These are phyloP conservation scores for Toxostoma redivivum DNA, from an alignment of 2,113 vertebrate species.

Conservation along the genomic window DNA sequence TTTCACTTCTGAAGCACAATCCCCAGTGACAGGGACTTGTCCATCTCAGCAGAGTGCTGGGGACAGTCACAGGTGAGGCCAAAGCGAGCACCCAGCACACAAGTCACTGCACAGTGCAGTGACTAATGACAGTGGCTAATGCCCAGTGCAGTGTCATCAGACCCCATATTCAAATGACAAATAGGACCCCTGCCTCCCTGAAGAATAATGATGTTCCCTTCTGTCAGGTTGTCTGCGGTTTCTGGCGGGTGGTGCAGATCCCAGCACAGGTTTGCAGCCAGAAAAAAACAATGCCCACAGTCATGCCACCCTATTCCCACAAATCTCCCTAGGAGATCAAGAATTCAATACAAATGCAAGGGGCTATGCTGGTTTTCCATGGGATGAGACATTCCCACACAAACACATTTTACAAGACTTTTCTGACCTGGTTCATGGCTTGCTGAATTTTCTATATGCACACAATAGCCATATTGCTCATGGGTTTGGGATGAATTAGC, in stretches of 20 bases:
- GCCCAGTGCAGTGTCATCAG: background rate
- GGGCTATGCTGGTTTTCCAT: background rate
- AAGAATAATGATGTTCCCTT: background rate
- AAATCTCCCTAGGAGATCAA: background rate
- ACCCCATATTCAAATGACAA: background rate
- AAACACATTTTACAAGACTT: background rate
- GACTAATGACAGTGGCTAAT: background rate
- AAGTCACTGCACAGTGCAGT: background rate
- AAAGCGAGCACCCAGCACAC: background rate
- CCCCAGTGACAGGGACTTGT: background rate
- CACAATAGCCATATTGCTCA: background rate
- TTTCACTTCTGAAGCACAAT: background rate
- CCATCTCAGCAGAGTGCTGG: background rate
- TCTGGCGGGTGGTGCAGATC: background rate
- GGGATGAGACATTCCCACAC: background rate
- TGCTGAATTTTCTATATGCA: background rate
- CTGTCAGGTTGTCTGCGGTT: background rate
- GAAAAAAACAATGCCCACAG: background rate
- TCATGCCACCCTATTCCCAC: background rate
- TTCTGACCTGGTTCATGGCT: background rate
- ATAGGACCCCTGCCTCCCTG: background rate
- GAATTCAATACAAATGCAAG: background rate
- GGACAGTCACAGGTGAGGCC: background rate
- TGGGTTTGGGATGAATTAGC: background rate
- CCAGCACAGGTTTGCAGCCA: background rate